These are phyloP conservation scores for Arvicanthis niloticus DNA, from an alignment of 2,113 vertebrate species.

Conservation along the genomic window DNA sequence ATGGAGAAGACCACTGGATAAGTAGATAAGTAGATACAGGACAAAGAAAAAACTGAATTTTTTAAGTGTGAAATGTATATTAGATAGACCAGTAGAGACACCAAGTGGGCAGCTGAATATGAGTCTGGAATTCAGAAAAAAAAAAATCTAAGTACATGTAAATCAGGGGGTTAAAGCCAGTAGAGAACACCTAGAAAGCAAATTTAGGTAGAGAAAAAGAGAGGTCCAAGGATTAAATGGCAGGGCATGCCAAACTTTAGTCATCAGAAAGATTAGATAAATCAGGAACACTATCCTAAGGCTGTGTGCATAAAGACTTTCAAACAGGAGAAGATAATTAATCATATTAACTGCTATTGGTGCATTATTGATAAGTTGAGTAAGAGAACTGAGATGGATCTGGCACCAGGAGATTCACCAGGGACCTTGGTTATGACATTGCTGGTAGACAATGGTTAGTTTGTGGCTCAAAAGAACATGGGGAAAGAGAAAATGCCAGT, in stretches of 20 bases:
- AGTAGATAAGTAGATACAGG: neutral
- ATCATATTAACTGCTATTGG: neutral
- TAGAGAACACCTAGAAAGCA: conserved; percentile 1
- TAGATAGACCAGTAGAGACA: neutral
- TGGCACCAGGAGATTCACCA: neutral
- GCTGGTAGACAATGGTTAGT: neutral
- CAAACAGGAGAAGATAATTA: neutral
- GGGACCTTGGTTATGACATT: neutral
- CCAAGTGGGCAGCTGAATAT: neutral
- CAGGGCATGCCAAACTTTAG: neutral
- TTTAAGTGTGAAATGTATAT: neutral
- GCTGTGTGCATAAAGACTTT: neutral
- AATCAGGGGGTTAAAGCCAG: neutral
- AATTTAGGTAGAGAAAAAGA: conserved; percentile 14
- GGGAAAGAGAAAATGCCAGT: neutral
- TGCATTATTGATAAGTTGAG: neutral
- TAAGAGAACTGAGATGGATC: neutral
- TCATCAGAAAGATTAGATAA: neutral
- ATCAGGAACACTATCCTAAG: neutral
- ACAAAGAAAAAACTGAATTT: neutral
- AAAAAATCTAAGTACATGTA: neutral
- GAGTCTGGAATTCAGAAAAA: neutral
- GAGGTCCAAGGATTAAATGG: neutral
- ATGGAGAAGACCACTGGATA: neutral
- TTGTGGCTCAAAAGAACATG: neutral